phyloP scores from a whole-genome alignment of 2,888 invertebrate species.

The Platynereis dumerilii region DNA sequence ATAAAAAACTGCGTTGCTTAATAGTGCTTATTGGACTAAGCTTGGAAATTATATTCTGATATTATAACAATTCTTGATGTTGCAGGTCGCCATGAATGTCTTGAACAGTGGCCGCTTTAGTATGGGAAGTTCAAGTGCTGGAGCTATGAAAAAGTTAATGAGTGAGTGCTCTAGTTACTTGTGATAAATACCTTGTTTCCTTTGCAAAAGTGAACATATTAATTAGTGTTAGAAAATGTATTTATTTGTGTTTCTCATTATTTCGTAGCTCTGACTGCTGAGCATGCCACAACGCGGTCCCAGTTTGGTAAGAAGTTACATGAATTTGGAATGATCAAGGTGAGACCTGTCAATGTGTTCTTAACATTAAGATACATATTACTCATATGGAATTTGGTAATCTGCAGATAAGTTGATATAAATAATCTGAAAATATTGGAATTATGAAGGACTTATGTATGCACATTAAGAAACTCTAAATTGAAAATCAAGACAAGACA shows the following conservation, averaged over 20 bases:
- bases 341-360: too few species aligned
- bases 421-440: too few species aligned
- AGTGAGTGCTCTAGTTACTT: constrained; percentile 44
- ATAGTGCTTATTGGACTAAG: too few species aligned
- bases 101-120: constrained; percentile 67
- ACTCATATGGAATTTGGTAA: too few species aligned
- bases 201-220: not conserved
- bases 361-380: too few species aligned
- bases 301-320: constrained; percentile 66
- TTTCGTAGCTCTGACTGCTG: constrained; percentile 56
- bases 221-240: not conserved
- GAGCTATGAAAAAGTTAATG: constrained; percentile 56
- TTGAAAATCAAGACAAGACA: too few species aligned
- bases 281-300: constrained; percentile 68
- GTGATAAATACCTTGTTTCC: not conserved
- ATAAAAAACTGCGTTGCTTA: too few species aligned
- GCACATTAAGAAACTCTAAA: too few species aligned
- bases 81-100: constrained; percentile 67
- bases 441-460: too few species aligned
- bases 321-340: constrained; percentile 67
- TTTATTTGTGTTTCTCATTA: constrained; percentile 5
- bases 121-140: constrained; percentile 65
- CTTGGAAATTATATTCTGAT: too few species aligned
- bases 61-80: too few species aligned
- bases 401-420: too few species aligned